Conservation (phyloP, 2,888 invertebrate species). For the Rapana venosa region DNA sequence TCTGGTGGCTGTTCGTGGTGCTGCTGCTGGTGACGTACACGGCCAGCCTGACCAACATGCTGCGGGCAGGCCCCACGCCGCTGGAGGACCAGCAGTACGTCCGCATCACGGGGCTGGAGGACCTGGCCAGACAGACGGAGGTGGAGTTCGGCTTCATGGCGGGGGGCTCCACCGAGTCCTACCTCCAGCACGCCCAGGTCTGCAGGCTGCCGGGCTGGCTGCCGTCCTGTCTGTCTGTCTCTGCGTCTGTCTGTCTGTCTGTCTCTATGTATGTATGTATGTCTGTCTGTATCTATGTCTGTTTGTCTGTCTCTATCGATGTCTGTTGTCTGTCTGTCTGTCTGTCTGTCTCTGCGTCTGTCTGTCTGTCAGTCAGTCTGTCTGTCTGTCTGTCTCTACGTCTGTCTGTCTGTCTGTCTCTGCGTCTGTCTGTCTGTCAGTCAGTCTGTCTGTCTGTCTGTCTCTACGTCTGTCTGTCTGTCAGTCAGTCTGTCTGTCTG, state of each 20-base stretch:
- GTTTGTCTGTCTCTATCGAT: not conserved
- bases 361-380: not conserved
- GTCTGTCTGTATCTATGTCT: not conserved
- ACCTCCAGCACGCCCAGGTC: slow-evolving; percentile 52
- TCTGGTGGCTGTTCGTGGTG: slow-evolving; percentile 70
- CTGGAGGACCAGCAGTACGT: slow-evolving; percentile 43
- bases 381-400: not conserved
- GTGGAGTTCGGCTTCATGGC: slow-evolving; percentile 57
- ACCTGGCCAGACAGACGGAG: slow-evolving; percentile 58
- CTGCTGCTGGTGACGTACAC: slow-evolving; percentile 66
- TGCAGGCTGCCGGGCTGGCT: no score
- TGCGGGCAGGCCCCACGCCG: slow-evolving; percentile 56
- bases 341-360: not conserved
- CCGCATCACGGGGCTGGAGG: slow-evolving; percentile 51
- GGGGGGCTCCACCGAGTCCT: slow-evolving; percentile 56
- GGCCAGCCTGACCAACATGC: slow-evolving; percentile 65
- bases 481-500: no score
- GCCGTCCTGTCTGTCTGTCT: not conserved
- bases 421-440: slow-evolving; percentile 7
- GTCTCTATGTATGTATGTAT: not conserved
- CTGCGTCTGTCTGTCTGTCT: not conserved
- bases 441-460: not conserved
- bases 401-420: slow-evolving; percentile 27
- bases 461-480: no score
- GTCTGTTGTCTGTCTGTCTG: slow-evolving; percentile 10